Evolutionary conservation across 2,113 vertebrate genomes (phyloP), one percentile per base, ranked within the genome.

Genomic region (Xenopus borealis): DNA sequence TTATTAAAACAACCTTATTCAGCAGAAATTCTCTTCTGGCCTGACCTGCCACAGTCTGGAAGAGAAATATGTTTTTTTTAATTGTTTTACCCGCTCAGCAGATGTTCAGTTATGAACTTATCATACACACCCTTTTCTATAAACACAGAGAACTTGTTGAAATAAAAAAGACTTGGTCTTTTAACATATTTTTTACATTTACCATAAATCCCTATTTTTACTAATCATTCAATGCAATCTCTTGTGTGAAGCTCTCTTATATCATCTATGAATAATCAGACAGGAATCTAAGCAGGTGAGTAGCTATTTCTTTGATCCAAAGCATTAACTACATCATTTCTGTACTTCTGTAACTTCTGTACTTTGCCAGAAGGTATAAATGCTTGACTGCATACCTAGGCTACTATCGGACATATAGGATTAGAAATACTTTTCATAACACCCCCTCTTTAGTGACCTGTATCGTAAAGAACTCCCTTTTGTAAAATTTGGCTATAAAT

Each of bases 1-100:
- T 59, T 69, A 69, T 40, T 75, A 27, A 62, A 69, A 66, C 66
- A 20, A 23, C 66, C 73, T 75, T 75, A 75, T 67, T 75, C 73
- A 75, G 73, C 73, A 69, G 47, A 61, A 45, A 62, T 33, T 44
- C 33, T 61, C 12, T 57, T 23, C 65, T 68, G 65, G 72, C 23
- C 19, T 33, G 66, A 45, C 14, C 50, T 33, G 45, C 23, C 52
- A 12, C n/a, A 68, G 20, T 62, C 73, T 69, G 65, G 59, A 62
- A 62, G n/a, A 30, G 66, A 55, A 69, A 33, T 23, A 62, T 75
- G 55, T 75, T 75, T 75, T 69, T 27, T 40, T 40, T 68, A 47
- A 17, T 69, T 62, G 30, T 67, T 62, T 75, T 46, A 68, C 40
- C 73, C 30, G 69, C 58, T 69, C 66, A 69, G 66, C 73, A 75